These are phyloP conservation scores for Dexiosoma caninum DNA, from an alignment of 2,888 invertebrate genomes.

Conservation along the genomic window DNA sequence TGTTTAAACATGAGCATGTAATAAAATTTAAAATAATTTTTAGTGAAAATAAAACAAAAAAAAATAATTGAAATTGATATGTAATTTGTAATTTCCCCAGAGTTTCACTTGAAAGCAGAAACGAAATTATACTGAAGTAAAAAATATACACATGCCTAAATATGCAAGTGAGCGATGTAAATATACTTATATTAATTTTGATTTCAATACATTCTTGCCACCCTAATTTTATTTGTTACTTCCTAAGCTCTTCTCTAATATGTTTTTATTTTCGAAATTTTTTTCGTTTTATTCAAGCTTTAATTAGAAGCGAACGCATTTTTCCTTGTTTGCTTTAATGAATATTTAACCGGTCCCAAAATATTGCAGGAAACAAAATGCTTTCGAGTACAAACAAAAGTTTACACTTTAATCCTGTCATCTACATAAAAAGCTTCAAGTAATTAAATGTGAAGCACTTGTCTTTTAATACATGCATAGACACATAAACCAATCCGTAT, in stretches of 20 bases:
- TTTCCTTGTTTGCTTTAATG: slow-evolving; percentile 35
- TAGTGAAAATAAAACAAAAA: too few relatives aligned
- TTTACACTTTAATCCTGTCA: slow-evolving; percentile 51
- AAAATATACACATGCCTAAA: too few relatives aligned
- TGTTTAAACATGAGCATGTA: not conserved
- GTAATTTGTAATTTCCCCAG: slow-evolving; percentile 5
- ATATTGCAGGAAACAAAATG: not conserved
- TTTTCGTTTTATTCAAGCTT: slow-evolving; percentile 3
- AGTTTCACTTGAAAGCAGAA: not conserved
- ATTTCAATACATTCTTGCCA: too few relatives aligned
- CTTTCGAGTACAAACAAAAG: slow-evolving; percentile 7
- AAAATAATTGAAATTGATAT: slow-evolving; percentile 49
- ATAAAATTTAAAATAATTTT: not conserved
- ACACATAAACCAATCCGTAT: slow-evolving; percentile 25
- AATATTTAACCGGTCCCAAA: slow-evolving; percentile 46
- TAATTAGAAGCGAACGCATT: slow-evolving; percentile 34
- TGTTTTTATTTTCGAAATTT: not conserved
- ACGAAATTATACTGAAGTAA: too few relatives aligned
- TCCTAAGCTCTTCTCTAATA: not conserved
- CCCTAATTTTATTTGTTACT: not conserved
- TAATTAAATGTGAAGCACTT: slow-evolving; percentile 62
- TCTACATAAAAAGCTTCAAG: slow-evolving; percentile 53
- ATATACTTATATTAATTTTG: too few relatives aligned
- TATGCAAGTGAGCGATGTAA: too few relatives aligned
- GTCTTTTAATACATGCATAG: slow-evolving; percentile 51